Evolutionary conservation across 2,113 vertebrate species (phyloP), one percentile per base, ranked within the genome.

Genomic region (Sylvietta virens): DNA sequence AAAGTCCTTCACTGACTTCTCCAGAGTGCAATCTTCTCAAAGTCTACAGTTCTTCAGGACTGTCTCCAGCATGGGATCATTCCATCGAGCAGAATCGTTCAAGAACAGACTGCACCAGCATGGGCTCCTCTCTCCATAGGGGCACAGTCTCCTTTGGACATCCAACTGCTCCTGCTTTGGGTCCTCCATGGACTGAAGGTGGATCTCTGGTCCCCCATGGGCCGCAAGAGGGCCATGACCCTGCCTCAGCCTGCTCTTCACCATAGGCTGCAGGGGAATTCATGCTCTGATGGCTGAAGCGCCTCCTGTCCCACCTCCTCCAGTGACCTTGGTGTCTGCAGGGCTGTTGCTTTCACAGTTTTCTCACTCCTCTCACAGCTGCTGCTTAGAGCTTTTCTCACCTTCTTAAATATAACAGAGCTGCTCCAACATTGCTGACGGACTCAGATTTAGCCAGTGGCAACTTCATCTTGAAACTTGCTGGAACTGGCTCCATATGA

Each of bases 221-320:
- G 16, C 23, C 67, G 33, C 28, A 60, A 9, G 16, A 15, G 6
- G 1, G 39, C 19, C 16, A 37, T 9, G 40, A 31, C 3, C 26
- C 33, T n/a, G 4, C 23, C 8, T 60, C 39, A 45, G 27, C 45
- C 14, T 20, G 27, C 15, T 42, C 26, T 13, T 58, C 28, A 8
- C 5, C 44, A 31, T 2, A 16, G 42, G 23, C 17, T 90, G n/a
- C 9, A 47, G 8, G 11, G 24, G 12, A 51, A 50, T 65, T 54
- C 35, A 33, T 62, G 35, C 28, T 76, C 15, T 0, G 0, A 30
- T 0, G 0, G 31, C 56, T 40, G 26, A 5, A 62, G 15, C 39
- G 33, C 3, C 39, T 73, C 37, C 16, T 48, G 8, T 8, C 19
- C 3, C 19, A 45, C 51, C 27, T 72, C 28, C n/a, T 39, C 3